Evolutionary conservation across 2,888 invertebrate genomes (phyloP), one percentile per base, ranked within the genome.

Genomic region (Alviniconcha strummeri): DNA sequence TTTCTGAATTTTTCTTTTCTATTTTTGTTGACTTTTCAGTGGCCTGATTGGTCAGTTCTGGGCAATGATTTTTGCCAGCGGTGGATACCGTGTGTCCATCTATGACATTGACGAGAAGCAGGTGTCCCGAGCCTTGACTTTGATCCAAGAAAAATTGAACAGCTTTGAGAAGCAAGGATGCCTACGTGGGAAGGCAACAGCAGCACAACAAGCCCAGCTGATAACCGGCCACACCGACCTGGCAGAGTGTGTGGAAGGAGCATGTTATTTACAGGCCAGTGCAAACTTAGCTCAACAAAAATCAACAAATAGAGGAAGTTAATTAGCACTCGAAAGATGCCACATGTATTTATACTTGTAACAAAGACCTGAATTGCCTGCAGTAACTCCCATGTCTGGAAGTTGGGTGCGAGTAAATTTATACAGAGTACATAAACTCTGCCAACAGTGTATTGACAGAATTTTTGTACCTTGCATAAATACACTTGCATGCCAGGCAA

Each of bases 11-110:
- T 36, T 36, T 1, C 36, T 36, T 36, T 36, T 36, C 36, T 36
- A 36, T 36, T 36, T 36, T 36, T 52, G 82, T 80, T 54, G 79
- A 15, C 74, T 77, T 88, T 88, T 77, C 89, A 99, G 98, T 94
- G 99, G 99, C 4, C 94, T 99, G 82, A 98, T 99, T 91, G 99
- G 99, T 9, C 96, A 97, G 86, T 98, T 98, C 90, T 99, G 98
- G 98, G 97, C 98, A 0, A 98, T 99, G 98, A 95, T 99, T 74
- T 99, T 98, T 94, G 98, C 98, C 78, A 88, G 89, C 9, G 97
- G 96, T 8, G 98, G 98, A 9, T 98, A 98, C 93, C 95, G 96
- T 92, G 98, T 98, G 56, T 95, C 95, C 19, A 95, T 99, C 80
- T 99, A 96, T 93, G 99, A 99, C 87, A 89, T 92, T 7, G 88